A percentile compares a stretch with the other conserved stretches of the same genome.
Conservation (phyloP, 1,140 invertebrate genomes). For the Tetraneura akinire region DNA sequence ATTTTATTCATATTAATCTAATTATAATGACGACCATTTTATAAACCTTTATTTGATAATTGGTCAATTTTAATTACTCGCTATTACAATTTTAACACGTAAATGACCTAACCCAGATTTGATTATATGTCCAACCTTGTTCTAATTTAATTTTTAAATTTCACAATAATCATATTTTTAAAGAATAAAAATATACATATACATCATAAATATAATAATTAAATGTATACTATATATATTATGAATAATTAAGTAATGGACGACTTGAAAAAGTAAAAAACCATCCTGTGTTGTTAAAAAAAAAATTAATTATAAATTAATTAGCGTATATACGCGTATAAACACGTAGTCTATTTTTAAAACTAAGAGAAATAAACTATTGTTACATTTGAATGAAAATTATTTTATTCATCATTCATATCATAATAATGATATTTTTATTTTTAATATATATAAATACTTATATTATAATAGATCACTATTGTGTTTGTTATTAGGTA, state of each 20-base stretch:
- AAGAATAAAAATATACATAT: no score
- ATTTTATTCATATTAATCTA: neutral
- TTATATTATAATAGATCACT: constrained; percentile 9
- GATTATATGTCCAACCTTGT: constrained; percentile 18
- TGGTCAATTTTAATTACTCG: constrained; percentile 12
- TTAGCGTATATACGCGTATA: no score
- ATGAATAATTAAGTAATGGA: no score
- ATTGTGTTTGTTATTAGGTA: neutral
- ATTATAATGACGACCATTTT: neutral
- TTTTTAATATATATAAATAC: no score
- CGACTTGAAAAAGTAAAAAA: neutral
- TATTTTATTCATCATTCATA: no score
- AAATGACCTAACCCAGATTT: constrained; percentile 23
- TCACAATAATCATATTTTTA: neutral
- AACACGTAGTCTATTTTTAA: no score
- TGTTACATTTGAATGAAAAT: no score
- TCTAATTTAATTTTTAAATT: neutral
- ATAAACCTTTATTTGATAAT: neutral
- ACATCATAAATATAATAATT: no score
- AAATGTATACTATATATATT: no score
- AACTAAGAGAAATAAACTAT: no score
- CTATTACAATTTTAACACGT: constrained; percentile 16
- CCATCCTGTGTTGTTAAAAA: neutral
- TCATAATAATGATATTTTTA: no score
- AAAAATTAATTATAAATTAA: no score